Base-by-base conservation (phyloP, 2,797 vertebrate species). In the Trachops cirrhosus region DNA sequence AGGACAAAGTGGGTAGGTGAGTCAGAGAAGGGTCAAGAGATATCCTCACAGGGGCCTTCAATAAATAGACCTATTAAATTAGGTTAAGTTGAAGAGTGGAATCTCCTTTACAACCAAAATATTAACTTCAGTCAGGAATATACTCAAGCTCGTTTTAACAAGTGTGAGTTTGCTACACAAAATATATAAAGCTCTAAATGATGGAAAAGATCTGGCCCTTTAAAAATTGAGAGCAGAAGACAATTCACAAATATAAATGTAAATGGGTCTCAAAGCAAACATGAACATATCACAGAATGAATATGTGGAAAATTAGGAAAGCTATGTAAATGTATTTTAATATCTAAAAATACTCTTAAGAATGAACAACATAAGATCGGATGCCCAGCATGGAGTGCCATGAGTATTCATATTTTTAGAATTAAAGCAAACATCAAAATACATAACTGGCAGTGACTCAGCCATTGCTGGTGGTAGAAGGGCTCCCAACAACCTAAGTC, bases 401-500 rank as follows among this genome's bases (percentile, higher is more conserved):
- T 4, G 21, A 44, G 34, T 21, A 6, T 12, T 50, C 6, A 2
- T 11, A 7, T 32, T 59, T 83, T 84, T 21, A 74, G 34, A 64
- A 83, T 7, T 50, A 74, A 70, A 91, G 70, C 39, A 34, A 59
- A 48, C 46, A 9, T 70, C 86, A 24, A 37, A 77, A 57, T 41
- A 8, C 16, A 6, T 5, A 34, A 0, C 3, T 22, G 44, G 29
- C 52, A 24, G 59, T 5, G 24, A 6, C 18, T 5, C 1, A 22
- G 26, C 15, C 0, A 62, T n/a, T 16, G 19, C 59, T 32, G 7
- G 1, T 8, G 9, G 34, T 1, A 11, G 62, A 21, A 11, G 14
- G 7, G 5, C 62, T 78, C 18, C 9, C 1, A 1, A 6, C 1
- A 1, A 6, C 6, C 0, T 8, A 1, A 0, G 2, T 44, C 8